These are phyloP conservation scores for Plecturocebus donacophilus DNA, from an alignment of 2,113 vertebrate genomes.

Conservation along the genomic window DNA sequence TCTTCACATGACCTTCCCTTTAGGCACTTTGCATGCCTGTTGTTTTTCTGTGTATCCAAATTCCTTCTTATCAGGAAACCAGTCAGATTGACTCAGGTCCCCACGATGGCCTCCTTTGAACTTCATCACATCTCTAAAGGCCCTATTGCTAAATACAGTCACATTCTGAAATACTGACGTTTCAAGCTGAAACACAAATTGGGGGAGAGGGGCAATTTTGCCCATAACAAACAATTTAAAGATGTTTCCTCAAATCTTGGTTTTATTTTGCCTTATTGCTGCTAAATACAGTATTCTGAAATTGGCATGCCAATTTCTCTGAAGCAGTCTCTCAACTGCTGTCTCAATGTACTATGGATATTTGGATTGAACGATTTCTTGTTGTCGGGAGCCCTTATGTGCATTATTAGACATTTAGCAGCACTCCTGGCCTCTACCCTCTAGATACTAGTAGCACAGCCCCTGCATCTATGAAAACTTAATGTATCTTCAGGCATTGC, in stretches of 20 bases:
- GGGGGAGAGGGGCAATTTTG: rapidly evolving
- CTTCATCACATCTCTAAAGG: neutral
- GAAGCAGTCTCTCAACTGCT: neutral
- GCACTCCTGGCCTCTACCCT: neutral
- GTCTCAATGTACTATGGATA: rapidly evolving
- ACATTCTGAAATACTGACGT: neutral
- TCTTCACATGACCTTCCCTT: neutral
- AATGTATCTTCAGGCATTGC: neutral
- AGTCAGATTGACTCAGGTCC: neutral
- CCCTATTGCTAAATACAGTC: neutral
- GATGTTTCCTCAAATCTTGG: neutral
- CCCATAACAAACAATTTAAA: neutral
- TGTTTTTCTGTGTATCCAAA: neutral
- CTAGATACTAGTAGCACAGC: rapidly evolving
- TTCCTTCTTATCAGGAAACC: neutral
- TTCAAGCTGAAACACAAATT: neutral
- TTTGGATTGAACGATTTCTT: neutral
- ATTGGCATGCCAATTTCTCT: neutral
- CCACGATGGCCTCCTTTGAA: neutral
- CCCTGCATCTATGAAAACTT: neutral
- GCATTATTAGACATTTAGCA: neutral
- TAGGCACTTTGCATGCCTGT: neutral
- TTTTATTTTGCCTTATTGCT: neutral
- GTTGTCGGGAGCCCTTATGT: neutral
- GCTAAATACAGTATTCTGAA: neutral